Percentiles rank a stretch among this genome's conserved stretches.
Evolutionary conservation across 2,113 vertebrate species (phyloP).

Genomic region (Megatriorchis doriae): DNA sequence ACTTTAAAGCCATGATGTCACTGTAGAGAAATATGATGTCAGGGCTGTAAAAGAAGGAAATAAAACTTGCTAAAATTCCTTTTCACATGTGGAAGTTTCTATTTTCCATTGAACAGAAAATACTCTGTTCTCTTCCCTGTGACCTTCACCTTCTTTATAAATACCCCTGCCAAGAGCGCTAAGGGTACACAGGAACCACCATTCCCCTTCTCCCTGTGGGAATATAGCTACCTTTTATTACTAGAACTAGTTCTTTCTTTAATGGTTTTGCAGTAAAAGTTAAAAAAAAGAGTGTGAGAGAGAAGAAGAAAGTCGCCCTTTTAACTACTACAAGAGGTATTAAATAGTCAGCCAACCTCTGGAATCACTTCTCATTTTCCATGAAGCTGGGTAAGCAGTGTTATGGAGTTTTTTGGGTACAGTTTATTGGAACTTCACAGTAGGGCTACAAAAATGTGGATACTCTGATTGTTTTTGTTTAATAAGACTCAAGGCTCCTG

Average conservation of each 20-base stretch:
- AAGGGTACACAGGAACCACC: conserved; percentile 40
- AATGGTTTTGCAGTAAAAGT: conserved; percentile 67
- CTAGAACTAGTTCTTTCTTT: conserved; percentile 67
- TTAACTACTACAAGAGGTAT: conserved; percentile 56
- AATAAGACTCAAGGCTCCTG: conserved; percentile 25
- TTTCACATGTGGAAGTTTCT: conserved; percentile 58
- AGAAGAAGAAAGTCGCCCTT: conserved; percentile 56
- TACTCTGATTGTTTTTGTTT: conserved; percentile 51
- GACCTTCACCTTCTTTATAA: conserved; percentile 49
- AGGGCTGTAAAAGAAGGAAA: conserved; percentile 60
- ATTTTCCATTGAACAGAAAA: conserved; percentile 64
- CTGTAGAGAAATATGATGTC: conserved; percentile 63
- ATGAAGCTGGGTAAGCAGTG: background rate
- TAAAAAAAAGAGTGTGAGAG: conserved; percentile 19
- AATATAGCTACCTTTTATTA: conserved; percentile 63
- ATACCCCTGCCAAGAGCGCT: conserved; percentile 43
- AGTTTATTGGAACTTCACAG: conserved; percentile 48
- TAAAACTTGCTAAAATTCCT: conserved; percentile 58
- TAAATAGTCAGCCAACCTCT: conserved; percentile 42
- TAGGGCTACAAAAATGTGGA: conserved; percentile 37
- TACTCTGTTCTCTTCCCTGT: conserved; percentile 56
- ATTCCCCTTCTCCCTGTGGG: conserved; percentile 43
- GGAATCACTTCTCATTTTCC: conserved; percentile 38
- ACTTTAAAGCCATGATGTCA: conserved; percentile 68
- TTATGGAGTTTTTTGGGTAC: background rate